phyloP scores from a whole-genome alignment of 2,113 vertebrate species.

The Bubo blakistoni region DNA sequence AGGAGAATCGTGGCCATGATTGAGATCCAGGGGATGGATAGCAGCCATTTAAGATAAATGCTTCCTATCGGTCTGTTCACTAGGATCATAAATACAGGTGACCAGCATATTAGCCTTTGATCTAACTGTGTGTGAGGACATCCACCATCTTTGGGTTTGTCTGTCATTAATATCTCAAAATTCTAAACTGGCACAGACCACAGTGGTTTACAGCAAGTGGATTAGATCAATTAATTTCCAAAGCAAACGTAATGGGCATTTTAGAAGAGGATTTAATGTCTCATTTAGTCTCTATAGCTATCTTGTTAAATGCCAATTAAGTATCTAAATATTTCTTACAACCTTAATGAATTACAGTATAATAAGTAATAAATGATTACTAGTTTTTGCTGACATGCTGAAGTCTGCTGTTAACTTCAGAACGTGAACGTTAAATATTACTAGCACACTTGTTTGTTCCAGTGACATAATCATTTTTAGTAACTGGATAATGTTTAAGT shows the following conservation, averaged over 20 bases:
- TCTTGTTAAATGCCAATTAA: slow-evolving; percentile 85
- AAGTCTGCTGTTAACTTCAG: slow-evolving; percentile 36
- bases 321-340: slow-evolving; percentile 81
- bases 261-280: slow-evolving; percentile 82
- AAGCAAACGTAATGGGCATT: slow-evolving; percentile 78
- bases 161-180: slow-evolving; percentile 37
- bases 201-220: slow-evolving; percentile 72
- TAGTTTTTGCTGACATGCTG: slow-evolving; percentile 49
- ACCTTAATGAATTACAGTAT: slow-evolving; percentile 77
- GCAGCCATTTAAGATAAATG: neutral
- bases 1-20: neutral
- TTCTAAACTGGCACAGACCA: slow-evolving; percentile 52
- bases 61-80: neutral
- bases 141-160: neutral
- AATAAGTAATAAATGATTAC: slow-evolving; percentile 75
- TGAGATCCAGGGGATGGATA: neutral
- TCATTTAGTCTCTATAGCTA: slow-evolving; percentile 78
- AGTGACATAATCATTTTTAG: neutral
- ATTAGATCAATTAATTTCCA: slow-evolving; percentile 81
- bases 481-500: neutral
- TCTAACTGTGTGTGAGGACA: neutral
- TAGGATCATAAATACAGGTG: neutral
- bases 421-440: neutral
- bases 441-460: neutral
- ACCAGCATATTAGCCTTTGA: neutral